phyloP scores from a whole-genome alignment of 35 echinoderm and acorn worm genomes.

The Diadema setosum region DNA sequence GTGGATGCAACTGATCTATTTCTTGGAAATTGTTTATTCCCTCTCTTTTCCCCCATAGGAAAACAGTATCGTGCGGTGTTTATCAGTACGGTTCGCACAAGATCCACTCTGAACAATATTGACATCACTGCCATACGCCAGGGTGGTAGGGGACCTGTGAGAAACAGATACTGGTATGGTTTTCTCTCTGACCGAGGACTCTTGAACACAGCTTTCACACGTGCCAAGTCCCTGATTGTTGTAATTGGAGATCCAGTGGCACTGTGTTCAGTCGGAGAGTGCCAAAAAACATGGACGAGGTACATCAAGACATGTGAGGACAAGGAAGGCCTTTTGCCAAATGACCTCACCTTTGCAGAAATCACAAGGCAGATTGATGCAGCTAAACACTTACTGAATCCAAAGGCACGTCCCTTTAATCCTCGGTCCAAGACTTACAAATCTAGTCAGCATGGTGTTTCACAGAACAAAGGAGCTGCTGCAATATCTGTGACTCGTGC shows the following conservation, averaged over 20 bases:
- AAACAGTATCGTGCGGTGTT: conserved; percentile 90
- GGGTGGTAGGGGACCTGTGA: neutral
- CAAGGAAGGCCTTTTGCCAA: conserved; percentile 49
- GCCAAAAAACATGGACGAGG: conserved; percentile 71
- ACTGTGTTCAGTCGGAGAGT: conserved; percentile 82
- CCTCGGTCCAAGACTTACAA: neutral
- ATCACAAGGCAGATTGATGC: conserved; percentile 64
- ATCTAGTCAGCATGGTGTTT: no score
- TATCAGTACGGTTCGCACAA: conserved; percentile 78
- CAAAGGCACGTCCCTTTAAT: conserved; percentile 34
- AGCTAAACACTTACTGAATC: conserved; percentile 66
- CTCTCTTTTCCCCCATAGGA: no score
- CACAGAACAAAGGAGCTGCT: no score
- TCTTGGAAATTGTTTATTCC: no score
- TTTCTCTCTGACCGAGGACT: conserved; percentile 81
- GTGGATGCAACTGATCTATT: no score
- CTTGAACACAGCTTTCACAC: conserved; percentile 86
- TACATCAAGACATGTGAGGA: conserved; percentile 78
- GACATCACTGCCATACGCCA: conserved; percentile 61
- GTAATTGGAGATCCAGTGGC: conserved; percentile 84
- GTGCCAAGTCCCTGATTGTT: conserved; percentile 73
- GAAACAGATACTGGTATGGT: conserved; percentile 70
- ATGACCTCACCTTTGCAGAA: conserved; percentile 14
- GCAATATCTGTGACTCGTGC: neutral
- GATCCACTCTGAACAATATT: conserved; percentile 40